Percentiles rank a stretch among this genome's conserved stretches.
phyloP scores from a whole-genome alignment of 1,140 invertebrate genomes.

The Ectropis grisescens region DNA sequence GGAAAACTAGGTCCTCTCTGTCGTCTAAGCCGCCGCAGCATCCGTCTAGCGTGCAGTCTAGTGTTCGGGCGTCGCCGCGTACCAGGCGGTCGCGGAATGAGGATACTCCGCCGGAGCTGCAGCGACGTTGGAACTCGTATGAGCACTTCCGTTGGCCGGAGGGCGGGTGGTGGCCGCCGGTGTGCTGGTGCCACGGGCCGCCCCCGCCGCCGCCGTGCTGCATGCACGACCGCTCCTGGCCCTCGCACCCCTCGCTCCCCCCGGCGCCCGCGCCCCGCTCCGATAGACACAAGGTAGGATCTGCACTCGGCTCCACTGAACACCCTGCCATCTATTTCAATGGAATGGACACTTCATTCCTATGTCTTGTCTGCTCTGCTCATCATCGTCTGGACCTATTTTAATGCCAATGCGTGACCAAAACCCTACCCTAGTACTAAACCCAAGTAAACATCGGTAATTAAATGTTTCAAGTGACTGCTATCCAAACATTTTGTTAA shows the following conservation, averaged over 20 bases:
- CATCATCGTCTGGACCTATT: too few relatives aligned
- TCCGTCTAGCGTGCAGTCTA: slow-evolving; percentile 53
- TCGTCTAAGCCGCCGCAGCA: slow-evolving; percentile 59
- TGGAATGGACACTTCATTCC: too few relatives aligned
- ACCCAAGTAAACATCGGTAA: too few relatives aligned
- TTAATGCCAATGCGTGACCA: too few relatives aligned
- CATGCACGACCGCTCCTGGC: slow-evolving; percentile 54
- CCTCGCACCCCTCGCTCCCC: slow-evolving; percentile 49
- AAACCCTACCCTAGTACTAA: too few relatives aligned
- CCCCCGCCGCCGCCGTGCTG: slow-evolving; percentile 48
- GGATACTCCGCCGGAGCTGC: slow-evolving; percentile 44
- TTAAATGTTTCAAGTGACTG: too few relatives aligned
- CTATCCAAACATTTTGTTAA: too few relatives aligned
- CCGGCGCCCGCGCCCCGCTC: slow-evolving; percentile 29
- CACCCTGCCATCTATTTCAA: too few relatives aligned
- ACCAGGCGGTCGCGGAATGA: slow-evolving; percentile 42
- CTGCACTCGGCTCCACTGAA: too few relatives aligned
- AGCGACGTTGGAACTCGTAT: slow-evolving; percentile 64
- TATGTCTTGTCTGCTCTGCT: too few relatives aligned
- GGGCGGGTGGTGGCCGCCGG: slow-evolving; percentile 75
- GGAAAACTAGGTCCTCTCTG: slow-evolving; percentile 71
- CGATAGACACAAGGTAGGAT: slow-evolving; percentile 47
- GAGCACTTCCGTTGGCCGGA: slow-evolving; percentile 64
- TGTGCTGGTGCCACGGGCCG: slow-evolving; percentile 60
- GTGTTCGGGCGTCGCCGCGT: slow-evolving; percentile 52